phyloP scores from a whole-genome alignment of 2,113 vertebrate species.

The Proteles cristata region DNA sequence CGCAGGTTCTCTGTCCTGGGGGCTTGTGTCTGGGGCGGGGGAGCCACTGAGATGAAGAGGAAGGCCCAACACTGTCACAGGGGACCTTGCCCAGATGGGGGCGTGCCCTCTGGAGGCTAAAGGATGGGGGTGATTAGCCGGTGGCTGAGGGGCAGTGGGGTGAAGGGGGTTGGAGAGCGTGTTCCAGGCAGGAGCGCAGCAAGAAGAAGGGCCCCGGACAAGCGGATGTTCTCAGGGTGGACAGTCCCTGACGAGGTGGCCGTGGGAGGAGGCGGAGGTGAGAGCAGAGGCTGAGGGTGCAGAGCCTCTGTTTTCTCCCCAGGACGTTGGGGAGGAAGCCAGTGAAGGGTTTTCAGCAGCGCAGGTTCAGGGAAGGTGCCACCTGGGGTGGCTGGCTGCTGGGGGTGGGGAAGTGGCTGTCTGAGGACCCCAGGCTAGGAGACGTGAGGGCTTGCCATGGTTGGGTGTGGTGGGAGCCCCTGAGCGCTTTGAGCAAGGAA shows the following conservation, averaged over 20 bases:
- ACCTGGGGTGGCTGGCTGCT: neutral
- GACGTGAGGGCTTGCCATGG: accelerated
- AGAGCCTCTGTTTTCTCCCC: neutral
- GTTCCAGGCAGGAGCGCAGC: neutral
- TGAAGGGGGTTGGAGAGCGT: neutral
- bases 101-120: neutral
- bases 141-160: neutral
- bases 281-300: neutral
- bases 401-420: neutral
- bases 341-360: neutral
- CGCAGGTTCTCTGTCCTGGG: neutral
- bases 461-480: neutral
- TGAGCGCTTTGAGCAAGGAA: neutral
- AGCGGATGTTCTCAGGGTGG: neutral
- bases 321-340: neutral
- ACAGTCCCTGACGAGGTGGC: neutral
- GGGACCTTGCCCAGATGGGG: neutral
- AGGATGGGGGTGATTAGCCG: neutral
- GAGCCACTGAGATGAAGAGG: neutral
- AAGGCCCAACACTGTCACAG: neutral
- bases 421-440: neutral
- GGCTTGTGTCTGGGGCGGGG: neutral
- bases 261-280: neutral
- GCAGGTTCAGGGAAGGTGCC: neutral
- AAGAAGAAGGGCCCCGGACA: neutral